Evolutionary conservation across 2,113 vertebrate species (phyloP).

Genomic region (Alligator mississippiensis): DNA sequence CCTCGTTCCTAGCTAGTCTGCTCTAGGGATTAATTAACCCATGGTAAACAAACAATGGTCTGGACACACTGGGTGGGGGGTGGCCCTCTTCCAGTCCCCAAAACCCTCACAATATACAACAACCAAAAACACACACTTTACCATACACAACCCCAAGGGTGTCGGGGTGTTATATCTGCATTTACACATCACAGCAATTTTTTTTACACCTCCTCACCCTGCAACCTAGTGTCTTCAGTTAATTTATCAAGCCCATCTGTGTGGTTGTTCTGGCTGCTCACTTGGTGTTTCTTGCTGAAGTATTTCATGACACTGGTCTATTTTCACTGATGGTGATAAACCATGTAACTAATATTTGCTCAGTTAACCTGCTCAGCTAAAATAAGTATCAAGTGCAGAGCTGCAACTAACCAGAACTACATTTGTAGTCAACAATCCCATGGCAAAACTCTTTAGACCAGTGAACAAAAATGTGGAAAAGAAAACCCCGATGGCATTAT

Average conservation of each 20-base stretch:
- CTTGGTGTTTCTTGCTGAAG: conserved; percentile 47
- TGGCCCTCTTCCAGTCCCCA: too few species aligned
- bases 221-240: conserved; percentile 45
- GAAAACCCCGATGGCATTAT: neutral
- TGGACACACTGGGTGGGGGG: too few species aligned
- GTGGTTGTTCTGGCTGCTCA: conserved; percentile 49
- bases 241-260: conserved; percentile 66
- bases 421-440: neutral
- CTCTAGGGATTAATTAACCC: too few species aligned
- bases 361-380: neutral
- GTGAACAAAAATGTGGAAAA: neutral
- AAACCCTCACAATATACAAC: too few species aligned
- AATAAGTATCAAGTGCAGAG: neutral
- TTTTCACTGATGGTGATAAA: conserved; percentile 8
- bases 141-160: too few species aligned
- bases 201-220: conserved; percentile 3
- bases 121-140: too few species aligned
- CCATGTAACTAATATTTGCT: conserved; percentile 8
- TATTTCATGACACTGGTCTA: conserved; percentile 37
- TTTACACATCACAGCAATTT: conserved; percentile 29
- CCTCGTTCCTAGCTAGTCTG: too few species aligned
- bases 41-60: too few species aligned
- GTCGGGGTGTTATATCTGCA: conserved; percentile 31
- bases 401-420: conserved; percentile 3
- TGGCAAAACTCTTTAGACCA: neutral